Evolutionary conservation across 2,113 vertebrate species (phyloP), one percentile per base, ranked within the genome.

Genomic region (Hippoglossus stenolepis): DNA sequence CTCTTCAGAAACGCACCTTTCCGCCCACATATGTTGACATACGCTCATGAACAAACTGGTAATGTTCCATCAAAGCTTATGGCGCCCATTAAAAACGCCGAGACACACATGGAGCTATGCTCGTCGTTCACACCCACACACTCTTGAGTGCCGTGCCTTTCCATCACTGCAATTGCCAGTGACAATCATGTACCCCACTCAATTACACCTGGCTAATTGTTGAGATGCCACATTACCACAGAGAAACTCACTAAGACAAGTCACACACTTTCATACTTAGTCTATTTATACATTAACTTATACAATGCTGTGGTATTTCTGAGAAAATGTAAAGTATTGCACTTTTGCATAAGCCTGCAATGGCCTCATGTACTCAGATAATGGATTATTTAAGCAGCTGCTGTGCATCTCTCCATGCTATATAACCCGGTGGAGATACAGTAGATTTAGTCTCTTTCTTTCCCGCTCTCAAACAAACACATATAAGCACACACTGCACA

Each of bases 141-240:
- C 88, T 75, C 83, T 79, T 57, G 73, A 85, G 43, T 79, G 84
- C 68, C 59, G 62, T 73, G 84, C 56, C 84, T 88, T 87, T 90
- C 88, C 89, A 85, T 92, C 87, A 87, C 75, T 45, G 66, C 83
- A 57, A 79, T 83, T 73, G 87, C 71, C 47, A 11, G 81, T 73
- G 89, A 91, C 83, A 91, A 84, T 87, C 85, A 89, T 21, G 71
- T 51, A 74, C 72, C 85, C 70, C 77, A 82, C 87, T 90, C 89
- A 91, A 90, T 92, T 92, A 90, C 87, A 91, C 85, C 88, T 85
- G 84, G 81, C 85, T 91, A 93, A 93, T 93, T 91, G 88, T 90
- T 70, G 63, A 82, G 80, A 87, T 87, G 89, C 62, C 47, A 80
- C 79, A 77, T 84, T 75, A 81, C 64, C 75, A 78, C 5, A 51